A percentile compares a stretch with the other conserved stretches of the same genome.
Evolutionary conservation across 2,888 invertebrate genomes (phyloP).

Genomic region (Noctua comes): DNA sequence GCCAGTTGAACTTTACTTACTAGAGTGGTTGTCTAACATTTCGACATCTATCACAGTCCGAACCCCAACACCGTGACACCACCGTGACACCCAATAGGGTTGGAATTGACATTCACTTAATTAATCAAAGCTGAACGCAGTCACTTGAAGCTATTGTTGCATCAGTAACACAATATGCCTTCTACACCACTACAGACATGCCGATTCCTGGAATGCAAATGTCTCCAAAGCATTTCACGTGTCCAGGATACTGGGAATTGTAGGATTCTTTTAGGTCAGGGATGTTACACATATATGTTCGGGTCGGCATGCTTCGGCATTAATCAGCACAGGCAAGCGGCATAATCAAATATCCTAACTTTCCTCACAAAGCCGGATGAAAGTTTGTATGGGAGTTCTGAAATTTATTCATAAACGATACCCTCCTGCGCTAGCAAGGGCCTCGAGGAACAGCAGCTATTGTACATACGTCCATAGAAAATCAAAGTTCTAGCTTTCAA

Average conservation of each 20-base stretch:
- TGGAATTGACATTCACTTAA: slow-evolving; percentile 20
- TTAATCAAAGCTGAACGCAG: neutral
- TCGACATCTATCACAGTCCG: neutral
- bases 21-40: neutral
- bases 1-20: neutral
- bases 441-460: no score
- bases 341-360: no score
- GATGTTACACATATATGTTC: no score
- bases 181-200: neutral
- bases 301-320: no score
- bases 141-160: neutral
- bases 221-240: neutral
- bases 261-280: neutral
- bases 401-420: no score
- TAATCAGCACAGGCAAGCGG: no score
- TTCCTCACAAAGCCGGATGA: no score
- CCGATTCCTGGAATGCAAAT: neutral
- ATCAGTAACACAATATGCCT: neutral
- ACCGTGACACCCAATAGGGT: neutral
- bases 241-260: neutral
- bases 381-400: no score
- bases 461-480: no score
- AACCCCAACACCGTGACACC: neutral
- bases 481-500: no score
- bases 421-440: no score